phyloP scores from a whole-genome alignment of 1,140 invertebrate genomes.

The Panagrolaimus sp. region DNA sequence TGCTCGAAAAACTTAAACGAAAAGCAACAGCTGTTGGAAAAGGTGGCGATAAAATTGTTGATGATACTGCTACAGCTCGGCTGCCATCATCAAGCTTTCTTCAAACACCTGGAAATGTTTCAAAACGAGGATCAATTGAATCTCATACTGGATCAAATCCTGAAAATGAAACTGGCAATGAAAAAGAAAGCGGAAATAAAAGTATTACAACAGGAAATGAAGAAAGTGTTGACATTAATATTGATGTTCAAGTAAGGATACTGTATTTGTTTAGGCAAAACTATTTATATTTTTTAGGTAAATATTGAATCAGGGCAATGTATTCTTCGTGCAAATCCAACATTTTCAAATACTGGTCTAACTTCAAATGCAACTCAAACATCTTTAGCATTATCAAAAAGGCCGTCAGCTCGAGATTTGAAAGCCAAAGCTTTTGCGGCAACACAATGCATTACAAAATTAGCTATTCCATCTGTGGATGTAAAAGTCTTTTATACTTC shows the following conservation, averaged over 20 bases:
- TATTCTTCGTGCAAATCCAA: slow-evolving; percentile 44
- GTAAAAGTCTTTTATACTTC: slow-evolving; percentile 50
- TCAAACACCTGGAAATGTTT: not conserved
- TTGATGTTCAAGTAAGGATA: slow-evolving; percentile 51
- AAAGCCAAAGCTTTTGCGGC: too few species aligned
- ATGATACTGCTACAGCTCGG: not conserved
- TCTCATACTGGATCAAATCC: slow-evolving; percentile 5
- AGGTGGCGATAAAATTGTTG: not conserved
- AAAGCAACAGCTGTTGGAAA: slow-evolving; percentile 22
- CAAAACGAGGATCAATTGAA: not conserved
- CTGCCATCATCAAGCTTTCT: not conserved
- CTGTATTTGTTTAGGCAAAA: too few species aligned
- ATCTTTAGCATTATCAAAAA: slow-evolving; percentile 28
- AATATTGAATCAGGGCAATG: slow-evolving; percentile 56
- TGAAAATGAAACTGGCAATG: not conserved
- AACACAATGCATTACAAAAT: slow-evolving; percentile 13
- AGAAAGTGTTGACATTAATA: slow-evolving; percentile 54
- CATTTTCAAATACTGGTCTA: too few species aligned
- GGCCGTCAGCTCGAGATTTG: slow-evolving; percentile 39
- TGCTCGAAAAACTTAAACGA: slow-evolving; percentile 46
- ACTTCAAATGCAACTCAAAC: slow-evolving; percentile 19
- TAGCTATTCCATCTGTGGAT: slow-evolving; percentile 36
- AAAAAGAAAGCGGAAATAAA: too few species aligned
- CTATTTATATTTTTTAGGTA: slow-evolving; percentile 29
- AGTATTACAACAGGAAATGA: not conserved